Base-by-base conservation (phyloP, 2,797 vertebrate genomes). In the Pseudochaenichthys georgianus region DNA sequence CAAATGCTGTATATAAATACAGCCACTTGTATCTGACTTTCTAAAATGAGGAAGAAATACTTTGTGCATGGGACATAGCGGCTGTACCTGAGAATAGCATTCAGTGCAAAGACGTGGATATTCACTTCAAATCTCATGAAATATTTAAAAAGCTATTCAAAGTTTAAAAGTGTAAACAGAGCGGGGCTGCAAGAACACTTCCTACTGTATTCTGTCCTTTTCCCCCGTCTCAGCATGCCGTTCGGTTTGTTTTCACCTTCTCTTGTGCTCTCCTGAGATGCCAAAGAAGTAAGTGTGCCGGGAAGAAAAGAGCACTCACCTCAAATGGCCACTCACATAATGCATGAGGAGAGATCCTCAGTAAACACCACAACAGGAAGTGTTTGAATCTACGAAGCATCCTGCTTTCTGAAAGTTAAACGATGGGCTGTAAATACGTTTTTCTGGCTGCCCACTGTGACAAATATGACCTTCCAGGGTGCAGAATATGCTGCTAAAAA, bases 301-400 rank as follows among this genome's bases (percentile, higher is more conserved):
- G 85, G 77, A 87, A 90, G 85, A 86, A 82, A 67, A 75, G 75
- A 83, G 78, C 82, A 79, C 85, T 87, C 85, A 79, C 81, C 65
- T 88, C 80, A 87, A 89, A 87, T 84, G 78, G 79, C 82, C 76
- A 42, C 74, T 90, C 84, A 77, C 84, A 84, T 86, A 77, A 87
- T 81, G 85, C 86, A 89, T 69, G 82, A 81, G 76, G 74, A 88
- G 75, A 87, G 65, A 19, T 86, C 69, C 76, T 63, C 66, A 21
- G 78, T 60, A 89, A 91, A 89, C 73, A 86, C 65, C 55, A 83
- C 81, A 88, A 88, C 90, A 90, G 90, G 86, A 92, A 92, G 82
- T 73, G 62, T 80, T 70, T 76, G 81, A 67, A 88, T 77, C 71
- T 28, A 53, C 15, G 67, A 87, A 90, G 82, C 88, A 90, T 89